Base-by-base conservation (phyloP, 2,113 vertebrate species). In the Chionodraco myersi region DNA sequence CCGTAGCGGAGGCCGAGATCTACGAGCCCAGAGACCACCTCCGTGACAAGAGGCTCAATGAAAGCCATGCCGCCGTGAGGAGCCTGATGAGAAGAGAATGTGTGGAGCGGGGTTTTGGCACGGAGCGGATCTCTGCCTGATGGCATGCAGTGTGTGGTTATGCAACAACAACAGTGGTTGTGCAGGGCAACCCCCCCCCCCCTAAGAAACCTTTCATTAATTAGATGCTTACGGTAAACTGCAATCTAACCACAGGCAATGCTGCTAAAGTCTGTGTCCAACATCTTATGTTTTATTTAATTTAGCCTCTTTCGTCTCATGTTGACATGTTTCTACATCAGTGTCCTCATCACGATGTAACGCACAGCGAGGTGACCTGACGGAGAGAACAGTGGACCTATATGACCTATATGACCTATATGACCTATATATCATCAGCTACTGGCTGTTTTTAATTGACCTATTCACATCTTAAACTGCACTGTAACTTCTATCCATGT, bases 91-190 rank as follows among this genome's bases (percentile, higher is more conserved):
- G 57, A 72, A 52, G 69, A 69, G 72, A 67, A 79, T 15, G 59
- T 21, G 59, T 23, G 30, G 77, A 8, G 13, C 52, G 59, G 34
- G 63, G 10, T 34, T 66, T 18, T 13, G 69, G 49, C 67, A 71
- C 34, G 47, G 30, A 47, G 12, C 34, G 41, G 71, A 47, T 61
- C 7, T 5, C 9, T 48, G 26, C 51, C 21, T 23, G 16, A 18
- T 71, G 69, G 23, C 54, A 51, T 52, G n/a, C 9, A 12, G 68
- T 3, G 23, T 60, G 65, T 21, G 7, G 68, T 88, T 79, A 79
- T n/a, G 10, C 53, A 81, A 88, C 59, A 58, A 18, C 4, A 79
- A 68, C 64, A 72, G 45, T 57, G 45, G 72, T 9, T 15, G 49
- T 30, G 57, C 45, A 41, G 9, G 16, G 41, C 0, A 67, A 68